Base-by-base conservation (phyloP, 2,888 invertebrate species). In the Melinopterus prodromus region DNA sequence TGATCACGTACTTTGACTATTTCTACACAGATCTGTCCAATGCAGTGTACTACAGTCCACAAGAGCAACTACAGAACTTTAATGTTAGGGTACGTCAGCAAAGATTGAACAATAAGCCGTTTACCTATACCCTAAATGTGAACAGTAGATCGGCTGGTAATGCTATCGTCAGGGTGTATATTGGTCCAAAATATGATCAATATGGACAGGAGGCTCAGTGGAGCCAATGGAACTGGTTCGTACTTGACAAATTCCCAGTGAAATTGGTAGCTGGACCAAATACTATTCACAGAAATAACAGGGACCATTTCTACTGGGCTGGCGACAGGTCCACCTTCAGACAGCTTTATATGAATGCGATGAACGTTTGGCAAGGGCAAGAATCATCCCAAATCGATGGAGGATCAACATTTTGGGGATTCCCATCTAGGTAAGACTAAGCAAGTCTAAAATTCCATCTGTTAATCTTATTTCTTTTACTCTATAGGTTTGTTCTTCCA, bases 1-100 rank as follows among this genome's bases (percentile, higher is more conserved):
- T 95, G 70, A 89, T 92, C 53, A 95, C 95, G 36, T 94, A 92
- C 90, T 94, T 94, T 87, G 94, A 94, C 84, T 86, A 93, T 82
- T 91, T 90, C 85, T 92, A 92, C 86, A 87, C 92, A 79, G 93
- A 94, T 84, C 90, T 95, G 5, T 91, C 91, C 82, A 91, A 91
- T 83, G 91, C 90, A 71, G 87, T 93, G 15, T 88, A 90, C 78
- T 87, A 90, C 84, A 89, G 91, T 83, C 78, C 92, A 87, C 89
- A 87, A 85, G 84, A 92, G 87, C 89, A 87, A 85, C 83, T 85
- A 83, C 86, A 87, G 16, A 88, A 90, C 77, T 88, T 88, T 82
- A 86, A 90, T 74, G 91, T 92, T 83, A 89, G 91, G 83, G 91
- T 93, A 12, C 91, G 92, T 82, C 93, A 93, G 86, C 90, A 90